Conservation (phyloP, 1,140 invertebrate genomes). For the Matsumurasca onukii region DNA sequence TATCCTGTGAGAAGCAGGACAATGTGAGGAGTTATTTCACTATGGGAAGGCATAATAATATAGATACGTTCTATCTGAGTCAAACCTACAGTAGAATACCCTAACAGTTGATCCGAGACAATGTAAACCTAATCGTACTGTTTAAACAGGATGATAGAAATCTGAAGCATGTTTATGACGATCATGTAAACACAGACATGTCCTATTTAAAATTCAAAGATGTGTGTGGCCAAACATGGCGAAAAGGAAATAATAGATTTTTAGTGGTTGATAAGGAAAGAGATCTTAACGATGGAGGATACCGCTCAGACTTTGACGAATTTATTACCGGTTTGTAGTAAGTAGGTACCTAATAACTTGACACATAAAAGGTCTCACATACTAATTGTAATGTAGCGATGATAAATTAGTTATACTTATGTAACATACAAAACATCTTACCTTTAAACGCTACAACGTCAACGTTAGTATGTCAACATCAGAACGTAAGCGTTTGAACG, state of each 20-base stretch:
- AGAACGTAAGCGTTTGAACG: too few relatives aligned
- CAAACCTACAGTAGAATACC: slow-evolving; percentile 48
- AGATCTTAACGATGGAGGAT: slow-evolving; percentile 39
- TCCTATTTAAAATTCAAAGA: slow-evolving; percentile 36
- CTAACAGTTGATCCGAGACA: slow-evolving; percentile 50
- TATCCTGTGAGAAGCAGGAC: slow-evolving; percentile 47
- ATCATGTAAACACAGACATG: slow-evolving; percentile 49
- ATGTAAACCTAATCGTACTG: slow-evolving; percentile 47
- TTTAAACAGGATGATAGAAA: slow-evolving; percentile 51
- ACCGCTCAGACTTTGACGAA: slow-evolving; percentile 19
- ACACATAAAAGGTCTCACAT: too few relatives aligned
- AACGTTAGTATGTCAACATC: neutral
- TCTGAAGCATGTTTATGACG: slow-evolving; percentile 49
- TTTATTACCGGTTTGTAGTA: slow-evolving; percentile 29
- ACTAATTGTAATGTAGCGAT: too few relatives aligned
- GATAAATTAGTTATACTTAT: too few relatives aligned
- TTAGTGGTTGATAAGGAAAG: slow-evolving; percentile 43
- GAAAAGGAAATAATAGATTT: slow-evolving; percentile 42
- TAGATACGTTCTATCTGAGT: slow-evolving; percentile 46
- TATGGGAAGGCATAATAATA: slow-evolving; percentile 46
- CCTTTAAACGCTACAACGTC: neutral
- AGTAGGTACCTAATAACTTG: too few relatives aligned
- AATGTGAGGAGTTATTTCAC: slow-evolving; percentile 46
- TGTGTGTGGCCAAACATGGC: slow-evolving; percentile 37
- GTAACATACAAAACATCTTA: too few relatives aligned